Conservation (phyloP, 1,140 invertebrate genomes). For the Ditylenchus dipsaci region DNA sequence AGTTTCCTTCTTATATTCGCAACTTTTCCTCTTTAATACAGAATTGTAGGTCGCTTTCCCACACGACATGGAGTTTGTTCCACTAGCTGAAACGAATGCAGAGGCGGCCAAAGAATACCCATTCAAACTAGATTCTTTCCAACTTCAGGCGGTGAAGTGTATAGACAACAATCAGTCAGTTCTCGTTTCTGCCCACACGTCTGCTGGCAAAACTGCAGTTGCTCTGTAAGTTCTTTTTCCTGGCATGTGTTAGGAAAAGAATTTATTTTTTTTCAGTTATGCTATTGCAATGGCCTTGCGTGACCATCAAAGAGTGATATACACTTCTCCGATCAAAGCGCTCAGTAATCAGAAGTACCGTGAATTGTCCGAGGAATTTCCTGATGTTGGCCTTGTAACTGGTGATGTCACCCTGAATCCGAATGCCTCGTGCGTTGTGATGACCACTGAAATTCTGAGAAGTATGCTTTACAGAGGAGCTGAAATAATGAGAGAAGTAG, state of each 20-base stretch:
- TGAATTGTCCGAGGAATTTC: slow-evolving; percentile 94
- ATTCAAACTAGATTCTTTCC: slow-evolving; percentile 94
- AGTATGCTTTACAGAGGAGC: slow-evolving; percentile 98
- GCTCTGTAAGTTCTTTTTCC: slow-evolving; percentile 76
- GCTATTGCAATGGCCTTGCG: slow-evolving; percentile 69
- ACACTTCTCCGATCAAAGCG: slow-evolving; percentile 99
- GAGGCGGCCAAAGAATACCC: slow-evolving; percentile 85
- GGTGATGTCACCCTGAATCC: slow-evolving; percentile 99
- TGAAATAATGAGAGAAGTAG: slow-evolving; percentile 92
- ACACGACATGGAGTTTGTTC: slow-evolving; percentile 18
- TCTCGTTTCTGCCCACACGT: slow-evolving; percentile 95
- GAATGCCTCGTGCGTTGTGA: slow-evolving; percentile 90
- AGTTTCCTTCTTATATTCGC: no score
- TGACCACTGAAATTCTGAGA: slow-evolving; percentile 99
- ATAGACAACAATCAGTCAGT: slow-evolving; percentile 96
- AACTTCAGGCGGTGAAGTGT: slow-evolving; percentile 92
- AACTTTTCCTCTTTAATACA: no score
- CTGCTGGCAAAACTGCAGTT: slow-evolving; percentile 98
- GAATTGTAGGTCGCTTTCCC: slow-evolving; percentile 60
- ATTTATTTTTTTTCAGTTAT: slow-evolving; percentile 61
- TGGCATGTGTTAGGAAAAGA: neutral
- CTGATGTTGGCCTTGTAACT: slow-evolving; percentile 94
- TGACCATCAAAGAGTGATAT: slow-evolving; percentile 84
- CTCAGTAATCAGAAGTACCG: slow-evolving; percentile 98
- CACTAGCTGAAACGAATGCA: slow-evolving; percentile 8